Evolutionary conservation across 2,888 invertebrate genomes (phyloP).

Genomic region (Caenorhabditis panamensis): DNA sequence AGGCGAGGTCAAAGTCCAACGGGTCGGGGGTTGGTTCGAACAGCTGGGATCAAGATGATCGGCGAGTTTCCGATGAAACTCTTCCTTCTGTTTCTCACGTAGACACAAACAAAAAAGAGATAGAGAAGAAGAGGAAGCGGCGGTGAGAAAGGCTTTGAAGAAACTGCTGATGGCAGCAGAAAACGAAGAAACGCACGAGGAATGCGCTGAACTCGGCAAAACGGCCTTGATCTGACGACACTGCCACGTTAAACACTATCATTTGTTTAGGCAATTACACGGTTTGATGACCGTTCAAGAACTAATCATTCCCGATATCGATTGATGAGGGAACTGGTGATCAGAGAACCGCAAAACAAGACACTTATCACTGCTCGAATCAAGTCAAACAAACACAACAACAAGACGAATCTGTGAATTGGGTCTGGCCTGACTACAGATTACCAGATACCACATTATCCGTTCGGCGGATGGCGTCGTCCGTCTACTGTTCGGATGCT

Average conservation of each 20-base stretch:
- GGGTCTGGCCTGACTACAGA: background rate
- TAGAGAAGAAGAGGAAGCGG: conserved; percentile 7
- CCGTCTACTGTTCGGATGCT: conserved; percentile 8
- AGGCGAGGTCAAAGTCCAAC: conserved; percentile 35
- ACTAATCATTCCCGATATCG: background rate
- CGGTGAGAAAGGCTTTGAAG: conserved; percentile 25
- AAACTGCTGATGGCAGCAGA: conserved; percentile 30
- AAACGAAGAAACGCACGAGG: conserved; percentile 16
- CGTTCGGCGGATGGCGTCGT: background rate
- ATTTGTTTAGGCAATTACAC: background rate
- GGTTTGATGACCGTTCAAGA: background rate
- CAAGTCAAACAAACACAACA: conserved; percentile 10
- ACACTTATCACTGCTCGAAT: conserved; percentile 22
- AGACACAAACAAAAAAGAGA: conserved; percentile 39
- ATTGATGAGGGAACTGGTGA: conserved; percentile 1
- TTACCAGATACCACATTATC: too few relatives aligned
- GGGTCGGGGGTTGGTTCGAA: conserved; percentile 8
- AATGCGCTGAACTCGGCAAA: conserved; percentile 16
- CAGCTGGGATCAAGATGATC: conserved; percentile 38
- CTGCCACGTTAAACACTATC: background rate
- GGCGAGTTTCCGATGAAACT: conserved; percentile 13
- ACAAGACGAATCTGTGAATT: conserved; percentile 11
- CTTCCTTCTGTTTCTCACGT: conserved; percentile 43
- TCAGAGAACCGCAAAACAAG: conserved; percentile 29
- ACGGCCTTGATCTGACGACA: conserved; percentile 31